phyloP scores from a whole-genome alignment of 2,888 invertebrate genomes.

The Dicyrtoma fusca region DNA sequence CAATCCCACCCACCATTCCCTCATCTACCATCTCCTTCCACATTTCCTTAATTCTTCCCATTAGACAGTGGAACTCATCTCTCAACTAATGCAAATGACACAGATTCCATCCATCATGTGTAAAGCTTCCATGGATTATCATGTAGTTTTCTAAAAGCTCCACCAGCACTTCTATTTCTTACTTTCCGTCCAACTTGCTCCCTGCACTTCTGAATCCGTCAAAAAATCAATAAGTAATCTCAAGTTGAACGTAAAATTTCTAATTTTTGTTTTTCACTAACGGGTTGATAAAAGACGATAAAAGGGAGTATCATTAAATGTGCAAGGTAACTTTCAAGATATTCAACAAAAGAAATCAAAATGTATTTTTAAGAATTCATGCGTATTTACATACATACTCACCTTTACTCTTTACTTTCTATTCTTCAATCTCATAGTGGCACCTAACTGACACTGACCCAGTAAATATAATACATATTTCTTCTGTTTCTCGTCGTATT shows the following conservation, averaged over 20 bases:
- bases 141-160: neutral
- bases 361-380: too few relatives aligned
- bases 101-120: slow-evolving; percentile 34
- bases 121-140: slow-evolving; percentile 13
- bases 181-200: neutral
- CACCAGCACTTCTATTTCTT: neutral
- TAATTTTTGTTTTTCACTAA: too few relatives aligned
- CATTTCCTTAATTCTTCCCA: neutral
- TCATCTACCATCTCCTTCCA: neutral
- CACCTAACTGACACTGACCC: too few relatives aligned
- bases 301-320: too few relatives aligned
- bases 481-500: too few relatives aligned
- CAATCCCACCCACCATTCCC: neutral
- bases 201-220: neutral
- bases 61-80: neutral
- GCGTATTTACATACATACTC: too few relatives aligned
- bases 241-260: neutral
- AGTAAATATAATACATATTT: too few relatives aligned
- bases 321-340: too few relatives aligned
- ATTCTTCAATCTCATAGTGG: too few relatives aligned
- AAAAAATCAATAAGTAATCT: neutral
- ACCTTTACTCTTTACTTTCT: too few relatives aligned
- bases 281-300: too few relatives aligned
- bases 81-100: slow-evolving; percentile 16
- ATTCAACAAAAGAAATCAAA: too few relatives aligned